These are phyloP conservation scores for Murina feae DNA, from an alignment of 2,113 vertebrate genomes.

Conservation along the genomic window DNA sequence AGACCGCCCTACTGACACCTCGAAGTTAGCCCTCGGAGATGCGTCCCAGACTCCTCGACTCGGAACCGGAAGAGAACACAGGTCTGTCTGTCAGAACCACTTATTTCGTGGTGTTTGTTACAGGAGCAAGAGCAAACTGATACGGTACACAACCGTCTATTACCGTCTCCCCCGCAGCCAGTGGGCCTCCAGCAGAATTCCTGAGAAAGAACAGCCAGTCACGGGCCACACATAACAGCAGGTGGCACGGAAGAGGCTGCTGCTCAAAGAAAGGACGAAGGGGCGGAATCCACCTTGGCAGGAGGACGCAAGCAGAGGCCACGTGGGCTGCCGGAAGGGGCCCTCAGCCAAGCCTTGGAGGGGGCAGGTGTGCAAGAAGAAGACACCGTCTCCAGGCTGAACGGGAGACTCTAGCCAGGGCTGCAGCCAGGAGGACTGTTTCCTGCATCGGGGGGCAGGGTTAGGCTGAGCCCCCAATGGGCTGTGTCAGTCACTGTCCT, in stretches of 20 bases:
- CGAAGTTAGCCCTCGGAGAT: background rate
- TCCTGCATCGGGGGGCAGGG: accelerated
- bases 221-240: background rate
- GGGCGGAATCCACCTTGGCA: accelerated
- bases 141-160: accelerated
- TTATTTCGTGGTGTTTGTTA: background rate
- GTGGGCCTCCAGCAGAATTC: background rate
- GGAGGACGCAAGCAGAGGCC: background rate
- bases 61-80: background rate
- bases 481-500: background rate
- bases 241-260: background rate
- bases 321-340: background rate
- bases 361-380: background rate
- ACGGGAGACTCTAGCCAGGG: accelerated
- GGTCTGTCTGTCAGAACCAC: background rate
- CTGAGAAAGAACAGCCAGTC: background rate
- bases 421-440: background rate
- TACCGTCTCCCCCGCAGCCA: accelerated
- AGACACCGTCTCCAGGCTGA: accelerated
- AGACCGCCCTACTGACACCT: background rate
- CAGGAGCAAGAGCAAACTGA: background rate
- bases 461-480: background rate
- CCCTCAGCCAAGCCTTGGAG: background rate
- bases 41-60: background rate
- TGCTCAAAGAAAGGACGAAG: accelerated